Evolutionary conservation across 1,140 invertebrate species (phyloP).

Genomic region (Drosophila equinoxialis): DNA sequence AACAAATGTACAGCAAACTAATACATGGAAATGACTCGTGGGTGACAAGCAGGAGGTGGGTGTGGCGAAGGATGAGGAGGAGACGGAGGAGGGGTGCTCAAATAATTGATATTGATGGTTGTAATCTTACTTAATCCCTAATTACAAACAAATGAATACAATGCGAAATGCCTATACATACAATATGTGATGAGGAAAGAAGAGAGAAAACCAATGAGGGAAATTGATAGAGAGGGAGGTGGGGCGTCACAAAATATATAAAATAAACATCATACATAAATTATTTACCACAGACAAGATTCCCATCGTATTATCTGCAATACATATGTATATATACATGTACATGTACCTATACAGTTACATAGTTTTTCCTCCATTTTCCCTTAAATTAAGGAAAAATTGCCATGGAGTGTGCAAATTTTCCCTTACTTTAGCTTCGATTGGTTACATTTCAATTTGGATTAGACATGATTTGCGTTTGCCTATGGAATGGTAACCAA

Average conservation of each 20-base stretch:
- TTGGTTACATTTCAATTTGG: constrained; percentile 4
- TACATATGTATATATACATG: not conserved
- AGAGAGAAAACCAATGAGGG: not conserved
- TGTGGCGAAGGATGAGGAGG: not conserved
- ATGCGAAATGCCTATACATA: constrained; percentile 16
- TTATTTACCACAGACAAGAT: constrained; percentile 51
- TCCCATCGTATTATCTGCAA: constrained; percentile 9
- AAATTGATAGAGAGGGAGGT: not conserved
- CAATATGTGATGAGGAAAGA: constrained; percentile 1
- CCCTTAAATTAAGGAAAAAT: not conserved
- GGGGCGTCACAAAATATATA: constrained; percentile 16
- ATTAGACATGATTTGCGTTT: constrained; percentile 7
- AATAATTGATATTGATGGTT: constrained; percentile 81
- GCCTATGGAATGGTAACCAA: constrained; percentile 10
- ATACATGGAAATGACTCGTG: constrained; percentile 53
- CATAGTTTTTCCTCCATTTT: not conserved
- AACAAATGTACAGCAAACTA: constrained; percentile 61
- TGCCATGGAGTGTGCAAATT: not conserved
- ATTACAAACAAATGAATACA: constrained; percentile 76
- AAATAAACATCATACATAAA: constrained; percentile 60
- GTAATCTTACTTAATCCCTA: constrained; percentile 80
- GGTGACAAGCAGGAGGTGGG: constrained; percentile 11
- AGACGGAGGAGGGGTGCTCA: constrained; percentile 21
- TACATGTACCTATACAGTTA: constrained; percentile 39
- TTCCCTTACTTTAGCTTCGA: not conserved